Percentiles rank a stretch among this genome's conserved stretches.
Conservation (phyloP, 1,140 invertebrate genomes). For the Whitmania pigra region DNA sequence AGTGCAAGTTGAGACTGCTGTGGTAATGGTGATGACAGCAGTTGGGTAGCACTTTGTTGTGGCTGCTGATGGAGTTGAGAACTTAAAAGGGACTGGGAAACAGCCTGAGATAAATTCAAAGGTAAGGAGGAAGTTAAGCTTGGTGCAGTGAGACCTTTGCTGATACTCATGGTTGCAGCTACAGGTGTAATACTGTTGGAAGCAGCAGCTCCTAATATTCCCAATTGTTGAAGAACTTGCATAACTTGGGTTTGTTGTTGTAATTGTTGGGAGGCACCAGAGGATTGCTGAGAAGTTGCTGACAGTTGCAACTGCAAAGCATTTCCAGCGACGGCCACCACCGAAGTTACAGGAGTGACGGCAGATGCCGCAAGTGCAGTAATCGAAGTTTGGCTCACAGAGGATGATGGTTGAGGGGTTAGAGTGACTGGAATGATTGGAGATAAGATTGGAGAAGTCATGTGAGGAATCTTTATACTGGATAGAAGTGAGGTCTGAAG, state of each 20-base stretch:
- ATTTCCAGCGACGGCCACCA: too few relatives aligned
- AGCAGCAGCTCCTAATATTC: not conserved
- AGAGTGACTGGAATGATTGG: not conserved
- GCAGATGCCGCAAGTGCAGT: not conserved
- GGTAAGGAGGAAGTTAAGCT: not conserved
- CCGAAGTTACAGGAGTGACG: not conserved
- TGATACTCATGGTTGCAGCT: not conserved
- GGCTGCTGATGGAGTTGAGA: not conserved
- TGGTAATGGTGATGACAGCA: not conserved
- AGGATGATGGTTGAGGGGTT: not conserved
- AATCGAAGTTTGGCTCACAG: not conserved
- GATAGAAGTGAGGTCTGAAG: slow-evolving; percentile 4
- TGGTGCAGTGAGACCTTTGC: not conserved
- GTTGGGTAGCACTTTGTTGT: not conserved
- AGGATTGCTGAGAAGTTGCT: slow-evolving; percentile 1
- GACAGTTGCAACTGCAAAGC: not conserved
- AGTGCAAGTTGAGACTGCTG: slow-evolving; percentile 7
- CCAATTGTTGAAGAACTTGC: not conserved
- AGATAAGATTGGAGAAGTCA: not conserved
- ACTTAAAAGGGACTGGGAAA: too few relatives aligned
- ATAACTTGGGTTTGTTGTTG: slow-evolving; percentile 2
- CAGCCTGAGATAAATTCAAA: too few relatives aligned
- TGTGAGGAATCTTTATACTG: not conserved
- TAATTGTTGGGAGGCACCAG: not conserved
- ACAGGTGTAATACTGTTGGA: slow-evolving; percentile 2